These are phyloP conservation scores for Aleiodes leptofemur DNA, from an alignment of 2,888 invertebrate genomes.

Conservation along the genomic window DNA sequence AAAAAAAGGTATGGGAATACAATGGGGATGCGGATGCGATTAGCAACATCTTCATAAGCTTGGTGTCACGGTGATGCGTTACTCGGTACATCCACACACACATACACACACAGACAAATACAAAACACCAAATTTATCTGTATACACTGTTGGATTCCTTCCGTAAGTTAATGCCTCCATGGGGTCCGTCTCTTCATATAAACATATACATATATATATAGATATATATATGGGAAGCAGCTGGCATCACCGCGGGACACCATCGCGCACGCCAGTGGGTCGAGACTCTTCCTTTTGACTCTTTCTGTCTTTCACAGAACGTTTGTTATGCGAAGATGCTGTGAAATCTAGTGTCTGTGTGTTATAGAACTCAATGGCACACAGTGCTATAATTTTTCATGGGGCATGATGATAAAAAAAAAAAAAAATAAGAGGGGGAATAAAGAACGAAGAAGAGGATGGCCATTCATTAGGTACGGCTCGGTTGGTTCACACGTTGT, in stretches of 20 bases:
- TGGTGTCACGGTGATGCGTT: conserved; percentile 50
- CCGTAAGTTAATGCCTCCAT: conserved; percentile 44
- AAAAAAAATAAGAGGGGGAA: conserved; percentile 46
- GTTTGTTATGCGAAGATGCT: conserved; percentile 32
- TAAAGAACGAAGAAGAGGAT: conserved; percentile 65
- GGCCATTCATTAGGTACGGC: conserved; percentile 73
- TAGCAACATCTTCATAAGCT: conserved; percentile 42
- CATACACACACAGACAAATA: not conserved
- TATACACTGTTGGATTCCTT: conserved; percentile 34
- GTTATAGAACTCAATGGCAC: conserved; percentile 50
- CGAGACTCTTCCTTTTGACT: conserved; percentile 31
- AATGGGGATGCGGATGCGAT: conserved; percentile 32
- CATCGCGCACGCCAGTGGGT: conserved; percentile 57
- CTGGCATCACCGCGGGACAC: conserved; percentile 59
- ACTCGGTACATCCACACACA: conserved; percentile 27
- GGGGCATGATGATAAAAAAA: conserved; percentile 49
- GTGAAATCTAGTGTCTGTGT: conserved; percentile 34
- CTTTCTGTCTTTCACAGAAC: conserved; percentile 27
- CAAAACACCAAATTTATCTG: conserved; percentile 36
- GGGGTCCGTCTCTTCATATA: conserved; percentile 1
- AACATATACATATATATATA: not conserved
- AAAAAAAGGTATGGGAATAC: conserved; percentile 8
- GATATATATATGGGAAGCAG: conserved; percentile 45
- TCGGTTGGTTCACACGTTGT: conserved; percentile 75
- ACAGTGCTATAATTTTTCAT: conserved; percentile 73